Evolutionary conservation across 1,140 invertebrate genomes (phyloP).

Genomic region (Diorhabda elongata): DNA sequence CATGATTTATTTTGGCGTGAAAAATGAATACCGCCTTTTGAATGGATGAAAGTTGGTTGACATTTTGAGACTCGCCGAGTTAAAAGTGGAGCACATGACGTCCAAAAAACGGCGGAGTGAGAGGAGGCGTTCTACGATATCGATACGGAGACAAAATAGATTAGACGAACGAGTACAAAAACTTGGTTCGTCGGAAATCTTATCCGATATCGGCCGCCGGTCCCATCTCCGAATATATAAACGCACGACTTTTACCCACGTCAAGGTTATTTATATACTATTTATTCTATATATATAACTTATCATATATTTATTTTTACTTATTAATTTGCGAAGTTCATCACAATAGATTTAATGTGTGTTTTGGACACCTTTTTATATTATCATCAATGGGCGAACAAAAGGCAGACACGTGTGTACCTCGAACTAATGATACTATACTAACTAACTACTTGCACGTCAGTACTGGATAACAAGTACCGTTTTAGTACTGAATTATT

Average conservation of each 20-base stretch:
- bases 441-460: constrained; percentile 28
- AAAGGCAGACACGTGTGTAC: constrained; percentile 45
- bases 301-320: constrained; percentile 41
- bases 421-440: constrained; percentile 39
- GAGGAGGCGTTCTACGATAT: constrained; percentile 12
- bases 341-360: constrained; percentile 46
- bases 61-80: too few species aligned
- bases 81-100: constrained; percentile 22
- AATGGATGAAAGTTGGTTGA: too few species aligned
- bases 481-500: neutral
- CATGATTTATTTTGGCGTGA: too few species aligned
- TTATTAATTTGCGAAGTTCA: constrained; percentile 46
- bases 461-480: constrained; percentile 1
- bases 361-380: constrained; percentile 41
- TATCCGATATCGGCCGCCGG: constrained; percentile 13
- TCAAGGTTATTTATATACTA: constrained; percentile 38
- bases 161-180: constrained; percentile 6
- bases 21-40: too few species aligned
- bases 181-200: constrained; percentile 6
- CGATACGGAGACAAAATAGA: constrained; percentile 13
- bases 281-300: constrained; percentile 40
- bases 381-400: constrained; percentile 43
- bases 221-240: constrained; percentile 24
- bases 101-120: constrained; percentile 19
- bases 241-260: constrained; percentile 34